phyloP scores from a whole-genome alignment of 2,113 vertebrate genomes.

The Neolamprologus falcicula region DNA sequence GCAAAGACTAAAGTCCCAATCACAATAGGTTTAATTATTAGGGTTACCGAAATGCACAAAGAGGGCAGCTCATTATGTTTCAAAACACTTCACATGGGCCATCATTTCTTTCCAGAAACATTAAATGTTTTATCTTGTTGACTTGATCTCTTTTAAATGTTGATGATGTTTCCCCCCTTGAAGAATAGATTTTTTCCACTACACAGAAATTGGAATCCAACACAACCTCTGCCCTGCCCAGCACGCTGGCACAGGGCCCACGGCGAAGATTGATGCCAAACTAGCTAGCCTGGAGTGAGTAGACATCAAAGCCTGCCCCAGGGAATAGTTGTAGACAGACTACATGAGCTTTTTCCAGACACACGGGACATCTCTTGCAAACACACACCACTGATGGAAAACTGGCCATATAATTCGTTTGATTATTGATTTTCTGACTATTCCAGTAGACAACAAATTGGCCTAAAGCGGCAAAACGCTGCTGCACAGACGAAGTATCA shows the following conservation, averaged over 20 bases:
- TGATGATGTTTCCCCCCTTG: conserved; percentile 9
- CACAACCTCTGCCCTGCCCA: conserved; percentile 19
- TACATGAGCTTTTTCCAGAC: background rate
- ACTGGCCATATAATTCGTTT: background rate
- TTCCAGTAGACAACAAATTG: background rate
- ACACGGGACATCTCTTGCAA: background rate
- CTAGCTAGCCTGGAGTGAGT: conserved; percentile 19
- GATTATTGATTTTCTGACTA: conserved; percentile 19
- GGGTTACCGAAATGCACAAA: conserved; percentile 10
- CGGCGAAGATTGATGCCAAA: conserved; percentile 25
- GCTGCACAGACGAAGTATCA: background rate
- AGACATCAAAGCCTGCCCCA: conserved; percentile 33
- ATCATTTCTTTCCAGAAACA: conserved; percentile 13
- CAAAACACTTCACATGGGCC: conserved; percentile 11
- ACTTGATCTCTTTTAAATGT: conserved; percentile 28
- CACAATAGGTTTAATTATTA: conserved; percentile 41
- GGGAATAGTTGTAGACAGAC: background rate
- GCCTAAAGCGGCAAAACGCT: background rate
- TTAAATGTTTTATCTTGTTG: conserved; percentile 10
- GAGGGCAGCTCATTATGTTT: conserved; percentile 34
- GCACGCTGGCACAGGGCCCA: background rate
- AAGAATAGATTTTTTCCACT: conserved; percentile 12
- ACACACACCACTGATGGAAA: background rate
- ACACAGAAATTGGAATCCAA: background rate
- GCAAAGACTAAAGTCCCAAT: conserved; percentile 29